These are phyloP conservation scores for Itoplectis maculator DNA, from an alignment of 2,888 invertebrate genomes.

Conservation along the genomic window DNA sequence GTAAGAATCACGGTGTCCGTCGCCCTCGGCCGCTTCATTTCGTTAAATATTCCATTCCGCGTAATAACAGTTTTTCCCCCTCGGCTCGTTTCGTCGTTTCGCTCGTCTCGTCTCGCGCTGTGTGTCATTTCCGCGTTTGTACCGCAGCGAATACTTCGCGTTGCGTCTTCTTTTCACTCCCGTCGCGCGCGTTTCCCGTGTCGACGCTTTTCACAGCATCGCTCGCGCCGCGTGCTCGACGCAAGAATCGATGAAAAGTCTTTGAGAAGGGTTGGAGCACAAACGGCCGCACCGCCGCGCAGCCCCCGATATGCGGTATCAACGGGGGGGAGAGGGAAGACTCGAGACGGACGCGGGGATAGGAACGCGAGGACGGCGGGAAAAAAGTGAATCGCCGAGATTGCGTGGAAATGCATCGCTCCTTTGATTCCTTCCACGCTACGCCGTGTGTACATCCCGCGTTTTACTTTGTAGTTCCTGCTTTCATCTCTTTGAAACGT, in stretches of 20 bases:
- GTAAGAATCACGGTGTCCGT: background rate
- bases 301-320: constrained; percentile 1
- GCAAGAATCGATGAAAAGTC: constrained; percentile 63
- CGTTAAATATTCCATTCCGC: constrained; percentile 36
- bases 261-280: constrained; percentile 40
- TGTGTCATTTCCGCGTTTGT: constrained; percentile 35
- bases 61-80: background rate
- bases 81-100: background rate
- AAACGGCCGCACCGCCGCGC: background rate
- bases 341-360: constrained; percentile 56
- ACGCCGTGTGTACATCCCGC: constrained; percentile 41
- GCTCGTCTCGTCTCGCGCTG: constrained; percentile 11
- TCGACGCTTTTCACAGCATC: too few species aligned
- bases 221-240: too few species aligned
- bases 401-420: constrained; percentile 77
- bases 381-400: constrained; percentile 73
- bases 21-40: constrained; percentile 20
- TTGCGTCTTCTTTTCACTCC: constrained; percentile 37
- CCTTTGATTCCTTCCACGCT: constrained; percentile 52
- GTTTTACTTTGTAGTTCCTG: constrained; percentile 32
- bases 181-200: constrained; percentile 38
- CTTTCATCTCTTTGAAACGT: constrained; percentile 50
- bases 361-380: constrained; percentile 68
- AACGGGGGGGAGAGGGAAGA: constrained; percentile 14
- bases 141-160: constrained; percentile 44